phyloP scores from a whole-genome alignment of 2,797 vertebrate species.

The Melanotaenia boesemani region DNA sequence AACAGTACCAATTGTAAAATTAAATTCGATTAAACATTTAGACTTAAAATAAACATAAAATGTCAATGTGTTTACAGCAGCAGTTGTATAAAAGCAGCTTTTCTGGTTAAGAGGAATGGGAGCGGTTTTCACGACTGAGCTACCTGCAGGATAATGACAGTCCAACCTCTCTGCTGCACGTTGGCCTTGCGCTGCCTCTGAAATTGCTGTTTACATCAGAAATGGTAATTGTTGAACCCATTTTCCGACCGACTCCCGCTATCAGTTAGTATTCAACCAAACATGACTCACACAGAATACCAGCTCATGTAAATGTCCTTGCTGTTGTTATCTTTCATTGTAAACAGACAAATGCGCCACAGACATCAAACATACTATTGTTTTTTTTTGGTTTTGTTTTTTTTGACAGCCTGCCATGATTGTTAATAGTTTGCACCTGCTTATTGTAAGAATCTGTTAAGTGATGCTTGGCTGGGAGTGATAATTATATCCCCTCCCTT shows the following conservation, averaged over 20 bases:
- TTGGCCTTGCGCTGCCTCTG: neutral
- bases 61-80: neutral
- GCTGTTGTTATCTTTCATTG: neutral
- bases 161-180: neutral
- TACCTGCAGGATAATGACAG: slow-evolving; percentile 7
- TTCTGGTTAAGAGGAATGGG: neutral
- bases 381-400: slow-evolving; percentile 15
- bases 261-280: slow-evolving; percentile 21
- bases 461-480: slow-evolving; percentile 11
- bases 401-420: slow-evolving; percentile 20
- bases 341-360: neutral
- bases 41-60: neutral
- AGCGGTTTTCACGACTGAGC: neutral
- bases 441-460: slow-evolving; percentile 17
- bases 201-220: slow-evolving; percentile 28
- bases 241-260: slow-evolving; percentile 11
- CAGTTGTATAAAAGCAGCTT: neutral
- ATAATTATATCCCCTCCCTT: slow-evolving; percentile 7
- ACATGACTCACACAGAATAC: slow-evolving; percentile 8
- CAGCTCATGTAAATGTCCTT: slow-evolving; percentile 15
- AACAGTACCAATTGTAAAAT: neutral
- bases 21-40: neutral
- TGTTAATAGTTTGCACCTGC: slow-evolving; percentile 16
- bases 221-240: slow-evolving; percentile 4
- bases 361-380: slow-evolving; percentile 18